Conservation (phyloP, 2,797 vertebrate species). For the Catamblyrhynchus diadema region DNA sequence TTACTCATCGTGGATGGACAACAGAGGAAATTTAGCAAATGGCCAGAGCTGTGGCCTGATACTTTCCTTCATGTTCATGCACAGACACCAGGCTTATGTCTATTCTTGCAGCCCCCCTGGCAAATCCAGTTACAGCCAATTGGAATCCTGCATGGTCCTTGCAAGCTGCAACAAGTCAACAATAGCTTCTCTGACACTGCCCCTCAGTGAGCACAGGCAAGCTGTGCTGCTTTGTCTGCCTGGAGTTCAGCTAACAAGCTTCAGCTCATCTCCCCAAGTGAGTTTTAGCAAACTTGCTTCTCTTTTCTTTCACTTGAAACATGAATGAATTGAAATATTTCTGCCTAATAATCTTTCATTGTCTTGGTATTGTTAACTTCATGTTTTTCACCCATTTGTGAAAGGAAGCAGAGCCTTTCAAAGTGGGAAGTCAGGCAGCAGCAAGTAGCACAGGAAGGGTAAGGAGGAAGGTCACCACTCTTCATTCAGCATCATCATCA, state of each 20-base stretch:
- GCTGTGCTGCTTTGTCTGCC: constrained; percentile 50
- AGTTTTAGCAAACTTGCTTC: constrained; percentile 53
- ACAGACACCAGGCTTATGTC: neutral
- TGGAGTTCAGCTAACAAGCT: constrained; percentile 76
- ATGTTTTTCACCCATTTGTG: neutral
- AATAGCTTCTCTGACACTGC: constrained; percentile 13
- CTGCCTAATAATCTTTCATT: neutral
- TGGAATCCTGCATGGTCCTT: neutral
- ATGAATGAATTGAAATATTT: neutral
- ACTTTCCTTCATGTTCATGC: neutral
- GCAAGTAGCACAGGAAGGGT: neutral
- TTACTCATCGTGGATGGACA: neutral
- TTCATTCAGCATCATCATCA: neutral
- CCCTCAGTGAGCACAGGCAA: constrained; percentile 58
- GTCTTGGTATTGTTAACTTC: neutral
- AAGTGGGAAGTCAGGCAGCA: neutral
- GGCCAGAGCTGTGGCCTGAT: neutral
- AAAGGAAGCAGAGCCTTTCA: neutral
- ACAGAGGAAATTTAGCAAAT: neutral
- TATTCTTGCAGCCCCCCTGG: neutral
- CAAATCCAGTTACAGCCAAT: neutral
- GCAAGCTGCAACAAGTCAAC: constrained; percentile 79
- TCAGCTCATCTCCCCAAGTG: constrained; percentile 64
- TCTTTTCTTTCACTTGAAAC: constrained; percentile 11
- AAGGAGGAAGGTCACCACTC: neutral